Conservation (phyloP, 2,113 vertebrate genomes). For the Perca schrenkii region DNA sequence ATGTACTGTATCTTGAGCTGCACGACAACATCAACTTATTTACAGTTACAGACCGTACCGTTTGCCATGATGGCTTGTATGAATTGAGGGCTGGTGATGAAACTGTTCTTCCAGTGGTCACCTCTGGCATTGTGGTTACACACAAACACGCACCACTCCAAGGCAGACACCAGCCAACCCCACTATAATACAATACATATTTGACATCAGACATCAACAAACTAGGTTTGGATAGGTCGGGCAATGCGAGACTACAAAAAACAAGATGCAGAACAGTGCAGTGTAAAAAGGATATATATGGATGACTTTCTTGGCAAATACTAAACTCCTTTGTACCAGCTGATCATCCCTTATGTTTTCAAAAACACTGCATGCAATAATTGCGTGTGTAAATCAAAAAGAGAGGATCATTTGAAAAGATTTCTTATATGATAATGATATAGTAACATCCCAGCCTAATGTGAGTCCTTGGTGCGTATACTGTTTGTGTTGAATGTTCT, state of each 20-base stretch:
- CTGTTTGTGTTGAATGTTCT: not conserved
- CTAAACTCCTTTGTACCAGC: not conserved
- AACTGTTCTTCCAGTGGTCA: slow-evolving; percentile 78
- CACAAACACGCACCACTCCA: slow-evolving; percentile 84
- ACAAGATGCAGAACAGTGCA: not conserved
- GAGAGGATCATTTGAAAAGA: not conserved
- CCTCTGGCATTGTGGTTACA: slow-evolving; percentile 80
- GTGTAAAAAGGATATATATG: not conserved
- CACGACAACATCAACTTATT: not conserved
- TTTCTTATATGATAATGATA: too few species aligned
- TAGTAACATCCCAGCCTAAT: too few species aligned
- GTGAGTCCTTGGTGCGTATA: not conserved
- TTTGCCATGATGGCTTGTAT: slow-evolving; percentile 79
- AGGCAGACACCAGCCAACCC: slow-evolving; percentile 79
- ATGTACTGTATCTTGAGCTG: not conserved
- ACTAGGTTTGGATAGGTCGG: too few species aligned
- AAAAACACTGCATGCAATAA: not conserved
- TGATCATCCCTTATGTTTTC: too few species aligned
- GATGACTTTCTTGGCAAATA: not conserved
- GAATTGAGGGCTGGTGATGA: slow-evolving; percentile 65
- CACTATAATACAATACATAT: slow-evolving; percentile 49
- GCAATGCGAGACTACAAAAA: too few species aligned
- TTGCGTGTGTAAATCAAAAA: not conserved
- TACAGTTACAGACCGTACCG: slow-evolving; percentile 51
- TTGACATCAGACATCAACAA: not conserved